Evolutionary conservation across 2,113 vertebrate genomes (phyloP).

Genomic region (Circaetus cinerascens): DNA sequence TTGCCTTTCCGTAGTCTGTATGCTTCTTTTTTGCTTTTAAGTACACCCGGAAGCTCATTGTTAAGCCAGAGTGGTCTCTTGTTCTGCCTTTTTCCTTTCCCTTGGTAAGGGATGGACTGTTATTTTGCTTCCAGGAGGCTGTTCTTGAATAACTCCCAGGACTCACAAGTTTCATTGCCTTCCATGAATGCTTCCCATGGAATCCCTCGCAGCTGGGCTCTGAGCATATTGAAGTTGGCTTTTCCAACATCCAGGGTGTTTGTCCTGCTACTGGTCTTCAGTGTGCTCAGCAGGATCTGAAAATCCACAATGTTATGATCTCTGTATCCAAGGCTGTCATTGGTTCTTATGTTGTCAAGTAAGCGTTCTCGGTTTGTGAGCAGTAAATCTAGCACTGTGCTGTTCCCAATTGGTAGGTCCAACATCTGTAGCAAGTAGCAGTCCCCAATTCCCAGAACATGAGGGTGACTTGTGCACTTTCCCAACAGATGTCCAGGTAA

Average conservation of each 20-base stretch:
- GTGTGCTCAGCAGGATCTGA: not conserved
- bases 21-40: not conserved
- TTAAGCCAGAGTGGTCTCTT: not conserved
- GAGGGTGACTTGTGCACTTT: not conserved
- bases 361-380: not conserved
- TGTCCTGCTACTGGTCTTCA: not conserved
- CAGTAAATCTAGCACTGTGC: not conserved
- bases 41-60: not conserved
- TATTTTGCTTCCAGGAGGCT: not conserved
- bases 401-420: not conserved
- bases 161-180: not conserved
- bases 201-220: no score
- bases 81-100: not conserved
- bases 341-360: not conserved
- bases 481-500: not conserved
- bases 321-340: no score
- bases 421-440: not conserved
- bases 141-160: not conserved
- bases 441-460: not conserved
- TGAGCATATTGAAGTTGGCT: not conserved
- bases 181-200: not conserved
- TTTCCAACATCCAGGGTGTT: not conserved
- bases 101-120: not conserved
- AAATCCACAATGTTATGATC: not conserved
- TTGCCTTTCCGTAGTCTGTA: not conserved